Evolutionary conservation across 2,113 vertebrate species (phyloP).

Genomic region (Gracilinanus agilis): DNA sequence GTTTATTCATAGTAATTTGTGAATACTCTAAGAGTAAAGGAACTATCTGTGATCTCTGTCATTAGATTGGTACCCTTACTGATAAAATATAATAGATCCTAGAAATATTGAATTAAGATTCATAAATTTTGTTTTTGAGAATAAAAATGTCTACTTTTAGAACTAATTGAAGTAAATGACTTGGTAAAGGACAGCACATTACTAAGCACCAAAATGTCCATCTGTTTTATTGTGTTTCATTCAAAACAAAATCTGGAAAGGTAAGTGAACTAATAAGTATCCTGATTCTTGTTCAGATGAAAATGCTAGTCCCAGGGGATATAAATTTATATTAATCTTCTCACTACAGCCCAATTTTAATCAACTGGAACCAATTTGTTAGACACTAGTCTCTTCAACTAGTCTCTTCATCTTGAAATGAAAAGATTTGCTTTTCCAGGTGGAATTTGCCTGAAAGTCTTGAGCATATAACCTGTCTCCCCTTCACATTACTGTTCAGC

Average conservation of each 20-base stretch:
- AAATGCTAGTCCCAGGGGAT: conserved; percentile 30
- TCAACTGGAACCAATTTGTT: conserved; percentile 53
- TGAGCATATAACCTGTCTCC: neutral
- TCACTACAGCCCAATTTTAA: conserved; percentile 49
- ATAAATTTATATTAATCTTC: conserved; percentile 23
- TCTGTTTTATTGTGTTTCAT: neutral
- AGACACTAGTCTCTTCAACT: conserved; percentile 19
- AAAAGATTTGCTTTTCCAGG: neutral
- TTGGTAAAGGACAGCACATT: neutral
- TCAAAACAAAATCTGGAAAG: neutral
- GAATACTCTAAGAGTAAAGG: neutral
- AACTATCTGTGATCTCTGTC: neutral
- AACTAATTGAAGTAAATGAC: neutral
- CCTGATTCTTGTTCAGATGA: conserved; percentile 21
- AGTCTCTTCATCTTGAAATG: conserved; percentile 38
- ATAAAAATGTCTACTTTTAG: neutral
- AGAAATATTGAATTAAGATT: neutral
- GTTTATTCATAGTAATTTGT: neutral
- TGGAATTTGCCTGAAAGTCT: conserved; percentile 42
- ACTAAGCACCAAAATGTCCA: neutral
- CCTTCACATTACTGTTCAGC: conserved; percentile 12
- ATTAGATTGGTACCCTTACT: neutral
- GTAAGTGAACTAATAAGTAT: neutral
- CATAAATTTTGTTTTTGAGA: conserved; percentile 20
- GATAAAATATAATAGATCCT: neutral